Evolutionary conservation across 2,113 vertebrate genomes (phyloP), one percentile per base, ranked within the genome.

Genomic region (Tricholaema leucomelas): DNA sequence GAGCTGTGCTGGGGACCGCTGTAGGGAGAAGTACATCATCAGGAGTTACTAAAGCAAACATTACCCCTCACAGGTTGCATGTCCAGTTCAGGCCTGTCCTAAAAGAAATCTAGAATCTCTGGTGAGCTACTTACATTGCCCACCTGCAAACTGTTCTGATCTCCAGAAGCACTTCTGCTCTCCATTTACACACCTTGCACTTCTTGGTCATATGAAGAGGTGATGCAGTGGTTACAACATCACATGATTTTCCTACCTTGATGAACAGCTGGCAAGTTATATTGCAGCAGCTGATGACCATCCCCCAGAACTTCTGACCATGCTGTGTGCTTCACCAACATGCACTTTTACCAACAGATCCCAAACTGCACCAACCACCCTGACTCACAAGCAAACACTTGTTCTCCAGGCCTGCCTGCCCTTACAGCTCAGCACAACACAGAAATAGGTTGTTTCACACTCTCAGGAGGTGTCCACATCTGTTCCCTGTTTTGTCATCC

Each of bases 311-410:
- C 35, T n/a, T 65, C 21, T 56, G 18, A 20, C 6, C 6, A 1
- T 16, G 5, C 52, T 60, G 3, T 25, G 15, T n/a, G 28, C 61
- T 87, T 58, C 33, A 84, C 46, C 56, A 46, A 31, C 42, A 1
- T 3, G 25, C 17, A 15, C 9, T 69, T 92, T 70, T 15, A 77
- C 36, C 42, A 6, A 7, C 16, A 78, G 31, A 54, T 56, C 54
- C 48, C 71, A 25, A 58, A 31, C 10, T 15, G 4, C n/a, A 0
- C 1, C 1, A 80, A 25, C 56, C 27, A 8, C 0, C 0, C 59
- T 82, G 54, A 25, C 27, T 83, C 21, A 40, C 31, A 55, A 24
- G 65, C 52, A 83, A 69, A 59, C 52, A 48, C 73, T 44, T 87
- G 30, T 79, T 74, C 56, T 55, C 7, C 63, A 76, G 35, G 24